Evolutionary conservation across 1,140 invertebrate genomes (phyloP).

Genomic region (Meteorus sp.): DNA sequence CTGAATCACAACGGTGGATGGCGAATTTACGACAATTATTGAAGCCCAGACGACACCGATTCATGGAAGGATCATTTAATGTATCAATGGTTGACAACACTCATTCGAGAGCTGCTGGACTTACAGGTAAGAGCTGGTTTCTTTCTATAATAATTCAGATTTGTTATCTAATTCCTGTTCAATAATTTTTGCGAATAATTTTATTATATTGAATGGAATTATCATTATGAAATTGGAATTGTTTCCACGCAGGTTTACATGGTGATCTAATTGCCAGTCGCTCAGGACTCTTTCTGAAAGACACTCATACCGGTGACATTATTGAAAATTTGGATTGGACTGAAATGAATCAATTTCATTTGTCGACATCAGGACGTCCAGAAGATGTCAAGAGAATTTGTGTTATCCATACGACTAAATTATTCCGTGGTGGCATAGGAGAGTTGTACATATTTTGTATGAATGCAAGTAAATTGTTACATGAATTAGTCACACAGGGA

Average conservation of each 20-base stretch:
- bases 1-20: conserved; percentile 63
- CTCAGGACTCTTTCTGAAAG: conserved; percentile 56
- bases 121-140: conserved; percentile 45
- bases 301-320: conserved; percentile 55
- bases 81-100: conserved; percentile 62
- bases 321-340: conserved; percentile 58
- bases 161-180: conserved; percentile 4
- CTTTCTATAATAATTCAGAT: neutral
- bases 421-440: conserved; percentile 57
- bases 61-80: conserved; percentile 51
- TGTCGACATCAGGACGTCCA: conserved; percentile 52
- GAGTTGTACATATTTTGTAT: conserved; percentile 59
- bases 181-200: neutral
- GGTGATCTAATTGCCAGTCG: conserved; percentile 57
- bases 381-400: conserved; percentile 61
- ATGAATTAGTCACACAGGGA: conserved; percentile 55
- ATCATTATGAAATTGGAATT: neutral
- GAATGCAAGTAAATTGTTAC: conserved; percentile 51
- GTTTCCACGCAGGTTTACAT: conserved; percentile 49
- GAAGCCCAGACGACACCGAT: conserved; percentile 46
- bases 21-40: conserved; percentile 57
- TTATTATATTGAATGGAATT: too few relatives aligned
- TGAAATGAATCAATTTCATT: conserved; percentile 59
- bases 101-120: conserved; percentile 58
- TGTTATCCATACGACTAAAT: conserved; percentile 60